Evolutionary conservation across 2,797 vertebrate species (phyloP).

Genomic region (Cyclura pinguis): DNA sequence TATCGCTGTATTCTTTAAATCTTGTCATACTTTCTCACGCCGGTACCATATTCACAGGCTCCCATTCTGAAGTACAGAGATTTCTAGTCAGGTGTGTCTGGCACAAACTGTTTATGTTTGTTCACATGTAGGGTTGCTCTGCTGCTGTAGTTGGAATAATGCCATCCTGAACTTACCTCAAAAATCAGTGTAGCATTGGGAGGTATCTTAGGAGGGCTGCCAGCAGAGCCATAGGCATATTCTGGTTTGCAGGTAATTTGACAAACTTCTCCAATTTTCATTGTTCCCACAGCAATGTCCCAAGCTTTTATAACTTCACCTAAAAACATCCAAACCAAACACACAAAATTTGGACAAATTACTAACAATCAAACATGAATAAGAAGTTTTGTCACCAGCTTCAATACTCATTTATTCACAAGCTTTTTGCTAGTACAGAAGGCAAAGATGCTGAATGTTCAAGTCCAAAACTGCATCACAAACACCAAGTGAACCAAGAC

Average conservation of each 20-base stretch:
- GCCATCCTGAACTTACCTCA: conserved; percentile 83
- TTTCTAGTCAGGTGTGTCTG: neutral
- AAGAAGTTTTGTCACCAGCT: neutral
- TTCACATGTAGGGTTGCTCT: neutral
- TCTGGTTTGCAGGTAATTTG: conserved; percentile 93
- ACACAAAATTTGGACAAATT: conserved; percentile 27
- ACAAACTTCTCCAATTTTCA: conserved; percentile 93
- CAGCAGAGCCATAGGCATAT: conserved; percentile 93
- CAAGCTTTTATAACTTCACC: conserved; percentile 98
- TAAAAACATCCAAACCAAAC: conserved; percentile 56
- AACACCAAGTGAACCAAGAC: neutral
- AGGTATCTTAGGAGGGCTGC: conserved; percentile 97
- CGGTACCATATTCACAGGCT: neutral
- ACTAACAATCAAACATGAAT: neutral
- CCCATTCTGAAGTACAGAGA: neutral
- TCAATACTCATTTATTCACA: neutral
- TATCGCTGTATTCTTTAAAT: neutral
- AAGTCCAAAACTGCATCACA: neutral
- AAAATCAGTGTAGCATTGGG: conserved; percentile 91
- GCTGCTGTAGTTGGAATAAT: neutral
- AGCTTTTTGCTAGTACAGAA: neutral
- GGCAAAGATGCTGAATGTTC: neutral
- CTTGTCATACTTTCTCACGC: neutral
- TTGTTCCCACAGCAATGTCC: conserved; percentile 95
- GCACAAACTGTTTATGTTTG: neutral